Conservation (phyloP, 2,888 invertebrate genomes). For the Argyresthia albistria region DNA sequence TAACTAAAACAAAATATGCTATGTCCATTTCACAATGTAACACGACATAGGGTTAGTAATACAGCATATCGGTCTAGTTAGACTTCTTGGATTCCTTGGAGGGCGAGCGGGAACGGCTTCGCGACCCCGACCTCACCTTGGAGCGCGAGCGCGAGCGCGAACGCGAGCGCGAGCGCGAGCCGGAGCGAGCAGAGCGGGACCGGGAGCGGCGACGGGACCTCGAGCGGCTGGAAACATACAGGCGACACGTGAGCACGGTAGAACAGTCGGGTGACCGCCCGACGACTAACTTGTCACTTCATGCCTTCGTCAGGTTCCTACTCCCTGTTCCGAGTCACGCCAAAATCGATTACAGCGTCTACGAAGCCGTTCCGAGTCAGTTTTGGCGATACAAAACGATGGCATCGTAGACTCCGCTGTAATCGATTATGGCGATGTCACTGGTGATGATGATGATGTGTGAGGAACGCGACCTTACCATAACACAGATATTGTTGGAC, state of each 20-base stretch:
- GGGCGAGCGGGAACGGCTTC: constrained; percentile 60
- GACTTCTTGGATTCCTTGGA: constrained; percentile 67
- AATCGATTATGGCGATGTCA: too few species aligned
- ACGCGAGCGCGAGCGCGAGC: constrained; percentile 54
- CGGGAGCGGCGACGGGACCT: constrained; percentile 66
- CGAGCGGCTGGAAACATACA: constrained; percentile 62
- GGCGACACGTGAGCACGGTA: background rate
- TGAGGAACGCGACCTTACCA: too few species aligned
- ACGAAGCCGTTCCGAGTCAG: too few species aligned
- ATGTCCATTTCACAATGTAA: background rate
- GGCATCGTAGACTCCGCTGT: too few species aligned
- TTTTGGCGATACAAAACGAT: too few species aligned
- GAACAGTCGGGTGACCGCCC: too few species aligned
- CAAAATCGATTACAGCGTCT: too few species aligned
- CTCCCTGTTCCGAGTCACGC: too few species aligned
- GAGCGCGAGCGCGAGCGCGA: constrained; percentile 62
- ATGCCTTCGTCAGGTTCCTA: too few species aligned
- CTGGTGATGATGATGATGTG: too few species aligned
- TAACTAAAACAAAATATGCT: background rate
- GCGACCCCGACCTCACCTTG: constrained; percentile 61
- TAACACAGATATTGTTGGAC: too few species aligned
- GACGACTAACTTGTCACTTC: too few species aligned
- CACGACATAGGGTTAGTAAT: background rate
- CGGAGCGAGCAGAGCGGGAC: constrained; percentile 36
- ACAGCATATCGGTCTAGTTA: constrained; percentile 24